Percentiles rank a stretch among this genome's conserved stretches.
Evolutionary conservation across 2,113 vertebrate genomes (phyloP).

Genomic region (Taurulus bubalis): DNA sequence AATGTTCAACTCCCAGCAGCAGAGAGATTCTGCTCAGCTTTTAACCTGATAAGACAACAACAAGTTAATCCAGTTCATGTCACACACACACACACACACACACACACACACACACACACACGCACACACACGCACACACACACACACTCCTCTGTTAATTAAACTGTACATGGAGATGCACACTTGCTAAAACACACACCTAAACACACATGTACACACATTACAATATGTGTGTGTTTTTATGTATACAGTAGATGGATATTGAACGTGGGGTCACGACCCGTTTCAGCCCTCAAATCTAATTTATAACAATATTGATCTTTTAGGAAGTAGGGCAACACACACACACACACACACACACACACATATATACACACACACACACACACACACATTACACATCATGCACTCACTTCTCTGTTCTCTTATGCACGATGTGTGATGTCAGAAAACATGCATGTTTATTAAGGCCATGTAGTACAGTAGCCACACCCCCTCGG

Average conservation of each 20-base stretch:
- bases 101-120: constrained; percentile 1
- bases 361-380: constrained; percentile 7
- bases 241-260: neutral
- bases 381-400: constrained; percentile 2
- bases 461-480: constrained; percentile 7
- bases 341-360: constrained; percentile 17
- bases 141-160: neutral
- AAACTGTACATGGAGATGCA: neutral
- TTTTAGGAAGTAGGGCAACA: constrained; percentile 20
- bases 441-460: constrained; percentile 15
- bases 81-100: constrained; percentile 1
- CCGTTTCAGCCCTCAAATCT: constrained; percentile 31
- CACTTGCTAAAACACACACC: neutral
- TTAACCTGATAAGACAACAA: constrained; percentile 2
- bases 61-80: neutral
- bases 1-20: neutral
- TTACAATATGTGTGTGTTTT: neutral
- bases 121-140: neutral
- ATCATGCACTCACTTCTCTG: neutral
- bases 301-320: constrained; percentile 50
- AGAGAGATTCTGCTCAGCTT: neutral
- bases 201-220: neutral
- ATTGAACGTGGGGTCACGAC: constrained; percentile 29
- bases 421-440: neutral
- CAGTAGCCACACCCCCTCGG: neutral